Evolutionary conservation across 1,140 invertebrate genomes (phyloP).

Genomic region (Drosophila melanogaster): Release_6_plus_ISO1_MT NT_033779.5:20295501-20296000

Average conservation of each 20-base stretch:
- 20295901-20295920: slow-evolving; percentile 48
- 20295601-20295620: slow-evolving; percentile 35
- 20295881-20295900: slow-evolving; percentile 48
- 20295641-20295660: slow-evolving; percentile 11
- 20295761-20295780: slow-evolving; percentile 49
- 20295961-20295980: slow-evolving; percentile 77
- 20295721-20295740: slow-evolving; percentile 14
- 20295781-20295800: slow-evolving; percentile 80
- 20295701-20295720: slow-evolving; percentile 20
- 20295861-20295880: slow-evolving; percentile 40
- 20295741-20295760: slow-evolving; percentile 34
- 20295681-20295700: slow-evolving; percentile 78
- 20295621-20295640: slow-evolving; percentile 23
- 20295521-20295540: slow-evolving; percentile 34
- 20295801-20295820: slow-evolving; percentile 81
- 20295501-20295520: slow-evolving; percentile 16
- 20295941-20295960: slow-evolving; percentile 77
- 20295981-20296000: slow-evolving; percentile 2
- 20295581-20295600: slow-evolving; percentile 42
- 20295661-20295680: slow-evolving; percentile 62
- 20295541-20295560: slow-evolving; percentile 22
- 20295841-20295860: slow-evolving; percentile 56
- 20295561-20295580: slow-evolving; percentile 35
- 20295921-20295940: slow-evolving; percentile 66
- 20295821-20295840: slow-evolving; percentile 80